These are phyloP conservation scores for Dreissena rostriformis DNA, from an alignment of 1,140 invertebrate species.

Conservation along the genomic window DNA sequence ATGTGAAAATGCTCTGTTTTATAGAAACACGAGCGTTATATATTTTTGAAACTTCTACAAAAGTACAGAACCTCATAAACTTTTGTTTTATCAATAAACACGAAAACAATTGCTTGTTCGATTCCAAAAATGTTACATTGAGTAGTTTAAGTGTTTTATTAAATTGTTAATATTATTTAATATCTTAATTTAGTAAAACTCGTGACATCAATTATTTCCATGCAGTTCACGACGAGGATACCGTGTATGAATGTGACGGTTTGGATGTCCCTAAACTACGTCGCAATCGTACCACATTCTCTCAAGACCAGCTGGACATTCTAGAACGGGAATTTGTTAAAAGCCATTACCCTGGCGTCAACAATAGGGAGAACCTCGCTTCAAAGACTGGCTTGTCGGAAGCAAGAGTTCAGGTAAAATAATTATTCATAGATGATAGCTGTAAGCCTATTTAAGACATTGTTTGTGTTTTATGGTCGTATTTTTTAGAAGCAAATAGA, in stretches of 20 bases:
- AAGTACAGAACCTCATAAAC: too few relatives aligned
- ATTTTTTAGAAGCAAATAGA: neutral
- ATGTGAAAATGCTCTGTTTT: too few relatives aligned
- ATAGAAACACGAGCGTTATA: too few relatives aligned
- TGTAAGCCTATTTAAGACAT: neutral
- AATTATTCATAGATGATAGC: neutral
- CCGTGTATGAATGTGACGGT: conserved; percentile 24
- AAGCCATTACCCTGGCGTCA: conserved; percentile 97
- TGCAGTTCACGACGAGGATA: conserved; percentile 27
- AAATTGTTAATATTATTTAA: too few relatives aligned
- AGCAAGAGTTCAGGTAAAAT: conserved; percentile 94
- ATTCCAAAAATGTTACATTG: too few relatives aligned
- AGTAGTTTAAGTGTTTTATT: too few relatives aligned
- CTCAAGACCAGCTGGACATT: conserved; percentile 92
- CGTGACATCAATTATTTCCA: too few relatives aligned
- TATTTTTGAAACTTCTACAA: too few relatives aligned
- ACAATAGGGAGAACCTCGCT: conserved; percentile 94
- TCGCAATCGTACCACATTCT: conserved; percentile 95
- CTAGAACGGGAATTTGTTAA: conserved; percentile 95
- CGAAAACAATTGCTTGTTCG: too few relatives aligned
- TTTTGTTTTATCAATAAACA: too few relatives aligned
- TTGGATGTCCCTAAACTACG: conserved; percentile 71
- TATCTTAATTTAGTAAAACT: too few relatives aligned
- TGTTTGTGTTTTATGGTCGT: neutral
- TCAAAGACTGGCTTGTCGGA: conserved; percentile 92